phyloP scores from a whole-genome alignment of 2,888 invertebrate species.

The Branchipolynoe longqiensis region DNA sequence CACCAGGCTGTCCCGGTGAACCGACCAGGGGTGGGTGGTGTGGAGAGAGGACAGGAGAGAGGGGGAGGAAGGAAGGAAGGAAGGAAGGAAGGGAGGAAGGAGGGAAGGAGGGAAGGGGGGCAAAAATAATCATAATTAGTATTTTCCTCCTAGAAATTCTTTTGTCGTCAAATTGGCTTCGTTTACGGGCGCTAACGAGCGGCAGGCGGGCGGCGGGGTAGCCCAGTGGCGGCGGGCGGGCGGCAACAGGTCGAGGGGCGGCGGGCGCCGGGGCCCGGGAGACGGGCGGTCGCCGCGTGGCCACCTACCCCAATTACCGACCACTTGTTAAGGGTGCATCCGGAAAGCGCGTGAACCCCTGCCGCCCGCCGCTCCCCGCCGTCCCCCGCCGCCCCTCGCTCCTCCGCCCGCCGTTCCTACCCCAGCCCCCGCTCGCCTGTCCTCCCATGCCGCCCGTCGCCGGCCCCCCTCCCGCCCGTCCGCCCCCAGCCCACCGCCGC shows the following conservation, averaged over 20 bases:
- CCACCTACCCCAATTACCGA: constrained; percentile 24
- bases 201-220: constrained; percentile 28
- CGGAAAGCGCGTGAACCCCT: no score
- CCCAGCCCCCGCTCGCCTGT: not conserved
- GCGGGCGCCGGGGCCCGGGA: not conserved
- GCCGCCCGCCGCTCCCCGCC: not conserved
- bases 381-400: no score
- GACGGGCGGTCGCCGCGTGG: constrained; percentile 18
- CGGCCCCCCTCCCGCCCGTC: not conserved
- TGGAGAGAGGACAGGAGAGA: no score
- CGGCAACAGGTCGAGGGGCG: constrained; percentile 35
- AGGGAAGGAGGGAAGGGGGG: no score
- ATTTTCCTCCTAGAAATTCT: constrained; percentile 50
- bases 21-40: not conserved
- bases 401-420: not conserved
- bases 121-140: constrained; percentile 49
- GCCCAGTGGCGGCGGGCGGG: not conserved
- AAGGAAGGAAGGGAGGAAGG: no score
- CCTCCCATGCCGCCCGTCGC: not conserved
- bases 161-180: constrained; percentile 52
- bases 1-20: constrained; percentile 4
- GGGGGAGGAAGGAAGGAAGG: no score
- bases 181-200: constrained; percentile 50
- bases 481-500: no score
- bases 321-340: constrained; percentile 36